These are phyloP conservation scores for Oreochromis mossambicus DNA, from an alignment of 2,797 vertebrate species.

Conservation along the genomic window DNA sequence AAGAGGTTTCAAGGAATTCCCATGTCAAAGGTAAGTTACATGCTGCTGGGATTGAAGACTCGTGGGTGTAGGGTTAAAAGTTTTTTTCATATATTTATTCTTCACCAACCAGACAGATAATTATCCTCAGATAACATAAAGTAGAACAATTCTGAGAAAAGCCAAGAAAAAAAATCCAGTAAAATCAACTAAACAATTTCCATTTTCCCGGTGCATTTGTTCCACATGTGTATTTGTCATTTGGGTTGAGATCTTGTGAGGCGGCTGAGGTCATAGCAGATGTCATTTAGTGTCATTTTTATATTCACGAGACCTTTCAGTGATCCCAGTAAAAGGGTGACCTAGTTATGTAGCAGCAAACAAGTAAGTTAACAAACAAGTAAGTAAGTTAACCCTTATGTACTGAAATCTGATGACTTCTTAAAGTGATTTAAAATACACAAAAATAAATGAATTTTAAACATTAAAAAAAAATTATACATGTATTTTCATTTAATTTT, in stretches of 20 bases:
- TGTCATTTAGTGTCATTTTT: not conserved
- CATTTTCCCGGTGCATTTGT: not conserved
- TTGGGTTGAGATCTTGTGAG: not conserved
- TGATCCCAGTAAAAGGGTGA: not conserved
- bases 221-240: not conserved
- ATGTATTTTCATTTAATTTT: not conserved
- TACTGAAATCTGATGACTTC: not conserved
- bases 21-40: constrained; percentile 75
- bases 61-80: not conserved
- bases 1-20: constrained; percentile 69
- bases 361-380: too few relatives aligned
- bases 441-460: not conserved
- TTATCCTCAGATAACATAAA: not conserved
- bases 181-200: not conserved
- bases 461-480: rapidly evolving
- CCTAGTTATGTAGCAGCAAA: not conserved
- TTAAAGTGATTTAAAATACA: not conserved
- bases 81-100: not conserved
- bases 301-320: not conserved
- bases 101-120: not conserved
- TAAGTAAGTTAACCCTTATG: not conserved
- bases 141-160: not conserved
- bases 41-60: not conserved
- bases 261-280: not conserved
- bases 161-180: not conserved